Percentiles rank a stretch among this genome's conserved stretches.
Conservation (phyloP, 2,113 vertebrate species). For the Psittacara wagleri region DNA sequence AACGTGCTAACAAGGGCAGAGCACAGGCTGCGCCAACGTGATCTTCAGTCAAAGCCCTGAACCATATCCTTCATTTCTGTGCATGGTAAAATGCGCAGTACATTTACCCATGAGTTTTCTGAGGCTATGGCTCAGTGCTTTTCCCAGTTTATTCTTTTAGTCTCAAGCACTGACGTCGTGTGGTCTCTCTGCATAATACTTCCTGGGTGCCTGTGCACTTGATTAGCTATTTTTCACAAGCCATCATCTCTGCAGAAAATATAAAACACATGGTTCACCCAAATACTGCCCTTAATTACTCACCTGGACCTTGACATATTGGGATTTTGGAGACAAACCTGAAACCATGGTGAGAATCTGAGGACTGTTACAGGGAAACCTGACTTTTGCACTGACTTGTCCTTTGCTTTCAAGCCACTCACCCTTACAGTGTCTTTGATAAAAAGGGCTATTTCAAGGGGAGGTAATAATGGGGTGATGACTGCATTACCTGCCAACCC, state of each 20-base stretch:
- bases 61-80: neutral
- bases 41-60: neutral
- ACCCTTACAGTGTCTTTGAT: neutral
- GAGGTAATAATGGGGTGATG: neutral
- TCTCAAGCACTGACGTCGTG: neutral
- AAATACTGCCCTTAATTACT: neutral
- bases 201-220: neutral
- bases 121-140: neutral
- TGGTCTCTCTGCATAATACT: rapidly evolving
- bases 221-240: neutral
- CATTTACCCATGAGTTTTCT: neutral
- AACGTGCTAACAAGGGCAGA: neutral
- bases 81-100: neutral
- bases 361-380: neutral
- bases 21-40: neutral
- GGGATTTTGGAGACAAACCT: neutral
- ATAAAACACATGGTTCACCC: neutral
- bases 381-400: neutral
- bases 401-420: neutral
- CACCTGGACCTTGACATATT: neutral
- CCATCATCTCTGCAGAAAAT: neutral
- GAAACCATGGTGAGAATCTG: neutral
- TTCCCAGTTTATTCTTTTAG: neutral
- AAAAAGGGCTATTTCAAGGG: neutral
- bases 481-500: neutral